phyloP scores from a whole-genome alignment of 2,797 vertebrate genomes.

The Xerus rutilus region DNA sequence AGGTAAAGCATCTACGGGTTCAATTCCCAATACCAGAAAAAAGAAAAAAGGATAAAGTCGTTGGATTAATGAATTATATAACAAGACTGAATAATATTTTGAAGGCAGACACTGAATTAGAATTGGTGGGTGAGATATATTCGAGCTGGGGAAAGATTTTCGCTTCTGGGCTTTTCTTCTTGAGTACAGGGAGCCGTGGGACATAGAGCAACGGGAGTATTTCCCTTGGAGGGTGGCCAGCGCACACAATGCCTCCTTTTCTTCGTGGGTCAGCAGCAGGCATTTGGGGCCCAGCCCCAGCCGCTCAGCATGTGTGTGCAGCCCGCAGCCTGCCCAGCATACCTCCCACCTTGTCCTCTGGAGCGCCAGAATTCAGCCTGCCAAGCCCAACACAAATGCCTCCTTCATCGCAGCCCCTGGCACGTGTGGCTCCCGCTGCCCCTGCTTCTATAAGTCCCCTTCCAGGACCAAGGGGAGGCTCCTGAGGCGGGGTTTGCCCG shows the following conservation, averaged over 20 bases:
- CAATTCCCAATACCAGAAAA: too few relatives aligned
- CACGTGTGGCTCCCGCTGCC: neutral
- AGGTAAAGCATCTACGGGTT: too few relatives aligned
- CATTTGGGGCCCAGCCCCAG: slow-evolving; percentile 17
- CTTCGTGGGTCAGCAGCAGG: slow-evolving; percentile 67
- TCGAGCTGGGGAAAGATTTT: neutral
- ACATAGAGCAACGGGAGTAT: slow-evolving; percentile 62
- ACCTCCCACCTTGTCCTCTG: slow-evolving; percentile 57
- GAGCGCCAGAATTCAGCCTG: slow-evolving; percentile 2
- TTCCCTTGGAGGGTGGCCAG: slow-evolving; percentile 72
- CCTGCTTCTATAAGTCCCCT: neutral
- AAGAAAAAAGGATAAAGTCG: neutral
- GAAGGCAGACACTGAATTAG: neutral
- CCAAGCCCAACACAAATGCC: slow-evolving; percentile 68
- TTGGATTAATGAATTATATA: neutral
- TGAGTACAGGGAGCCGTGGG: slow-evolving; percentile 56
- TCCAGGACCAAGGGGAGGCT: neutral
- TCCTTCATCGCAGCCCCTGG: neutral
- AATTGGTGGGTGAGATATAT: neutral
- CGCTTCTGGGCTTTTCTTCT: slow-evolving; percentile 40
- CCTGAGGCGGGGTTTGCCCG: neutral
- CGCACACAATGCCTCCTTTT: slow-evolving; percentile 77
- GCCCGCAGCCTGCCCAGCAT: slow-evolving; percentile 9
- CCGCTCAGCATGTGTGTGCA: neutral
- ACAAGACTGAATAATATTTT: neutral